phyloP scores from a whole-genome alignment of 2,797 vertebrate genomes.

The Tachyglossus aculeatus region DNA sequence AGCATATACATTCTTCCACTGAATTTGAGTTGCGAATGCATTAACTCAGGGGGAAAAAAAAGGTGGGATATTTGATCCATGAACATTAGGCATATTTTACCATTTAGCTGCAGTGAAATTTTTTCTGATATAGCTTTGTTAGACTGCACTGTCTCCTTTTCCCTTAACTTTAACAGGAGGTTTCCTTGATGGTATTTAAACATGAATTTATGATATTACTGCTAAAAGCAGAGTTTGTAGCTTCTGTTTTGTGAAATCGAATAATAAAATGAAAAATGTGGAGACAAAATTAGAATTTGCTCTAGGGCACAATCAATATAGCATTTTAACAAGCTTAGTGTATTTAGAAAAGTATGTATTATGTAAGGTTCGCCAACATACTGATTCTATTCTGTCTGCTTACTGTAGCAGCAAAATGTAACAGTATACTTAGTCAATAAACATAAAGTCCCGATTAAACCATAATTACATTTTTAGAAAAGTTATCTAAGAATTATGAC shows the following conservation, averaged over 20 bases:
- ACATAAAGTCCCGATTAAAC: constrained; percentile 47
- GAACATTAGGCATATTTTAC: neutral
- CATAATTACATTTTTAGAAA: constrained; percentile 55
- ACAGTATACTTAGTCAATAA: constrained; percentile 29
- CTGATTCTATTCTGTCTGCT: constrained; percentile 13
- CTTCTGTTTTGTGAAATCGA: constrained; percentile 32
- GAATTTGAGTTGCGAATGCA: neutral
- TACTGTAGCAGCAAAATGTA: constrained; percentile 38
- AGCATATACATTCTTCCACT: neutral
- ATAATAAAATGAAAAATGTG: constrained; percentile 40
- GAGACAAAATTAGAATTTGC: constrained; percentile 29
- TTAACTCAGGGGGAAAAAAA: constrained; percentile 6
- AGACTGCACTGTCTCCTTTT: constrained; percentile 4
- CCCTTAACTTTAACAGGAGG: neutral
- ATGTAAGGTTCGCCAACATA: constrained; percentile 2
- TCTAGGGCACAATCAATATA: constrained; percentile 25
- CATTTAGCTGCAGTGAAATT: neutral
- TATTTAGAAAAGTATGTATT: neutral
- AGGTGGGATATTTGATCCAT: neutral
- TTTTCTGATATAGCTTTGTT: constrained; percentile 30
- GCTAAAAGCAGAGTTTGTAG: neutral
- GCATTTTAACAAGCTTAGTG: constrained; percentile 31
- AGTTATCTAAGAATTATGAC: constrained; percentile 33
- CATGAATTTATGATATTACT: constrained; percentile 3
- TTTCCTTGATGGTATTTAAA: neutral